A percentile compares a stretch with the other conserved stretches of the same genome.
Evolutionary conservation across 2,888 invertebrate species (phyloP).

Genomic region (Erannis defoliaria): DNA sequence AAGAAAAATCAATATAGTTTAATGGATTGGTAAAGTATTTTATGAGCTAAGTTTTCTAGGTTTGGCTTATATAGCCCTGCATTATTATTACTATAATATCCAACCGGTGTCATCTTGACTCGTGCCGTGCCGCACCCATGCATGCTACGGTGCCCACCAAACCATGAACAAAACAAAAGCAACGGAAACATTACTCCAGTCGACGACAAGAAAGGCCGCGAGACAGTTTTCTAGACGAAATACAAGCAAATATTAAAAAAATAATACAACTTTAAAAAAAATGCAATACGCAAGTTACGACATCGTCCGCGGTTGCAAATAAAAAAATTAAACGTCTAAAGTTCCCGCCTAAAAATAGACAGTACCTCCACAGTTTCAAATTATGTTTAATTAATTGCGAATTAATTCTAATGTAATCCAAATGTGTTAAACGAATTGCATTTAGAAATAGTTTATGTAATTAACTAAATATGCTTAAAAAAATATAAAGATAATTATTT

Average conservation of each 20-base stretch:
- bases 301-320: not conserved
- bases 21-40: not conserved
- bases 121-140: slow-evolving; percentile 74
- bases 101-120: slow-evolving; percentile 29
- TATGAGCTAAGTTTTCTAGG: not conserved
- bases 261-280: slow-evolving; percentile 7
- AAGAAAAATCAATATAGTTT: too few relatives aligned
- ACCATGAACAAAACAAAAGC: slow-evolving; percentile 82
- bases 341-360: slow-evolving; percentile 13
- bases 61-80: not conserved
- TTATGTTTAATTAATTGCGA: slow-evolving; percentile 14
- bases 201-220: slow-evolving; percentile 76
- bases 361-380: not conserved
- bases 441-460: slow-evolving; percentile 17
- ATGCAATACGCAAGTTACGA: not conserved
- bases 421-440: slow-evolving; percentile 7
- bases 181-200: slow-evolving; percentile 80
- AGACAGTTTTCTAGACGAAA: slow-evolving; percentile 69
- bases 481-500: slow-evolving; percentile 6
- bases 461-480: slow-evolving; percentile 14
- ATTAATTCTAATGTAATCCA: slow-evolving; percentile 16
- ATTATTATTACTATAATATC: slow-evolving; percentile 7
- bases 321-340: slow-evolving; percentile 33
- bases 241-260: slow-evolving; percentile 35
- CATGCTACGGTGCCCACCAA: slow-evolving; percentile 72